A percentile compares a stretch with the other conserved stretches of the same genome.
Evolutionary conservation across 2,113 vertebrate genomes (phyloP).

Genomic region (Aegotheles bennettii): DNA sequence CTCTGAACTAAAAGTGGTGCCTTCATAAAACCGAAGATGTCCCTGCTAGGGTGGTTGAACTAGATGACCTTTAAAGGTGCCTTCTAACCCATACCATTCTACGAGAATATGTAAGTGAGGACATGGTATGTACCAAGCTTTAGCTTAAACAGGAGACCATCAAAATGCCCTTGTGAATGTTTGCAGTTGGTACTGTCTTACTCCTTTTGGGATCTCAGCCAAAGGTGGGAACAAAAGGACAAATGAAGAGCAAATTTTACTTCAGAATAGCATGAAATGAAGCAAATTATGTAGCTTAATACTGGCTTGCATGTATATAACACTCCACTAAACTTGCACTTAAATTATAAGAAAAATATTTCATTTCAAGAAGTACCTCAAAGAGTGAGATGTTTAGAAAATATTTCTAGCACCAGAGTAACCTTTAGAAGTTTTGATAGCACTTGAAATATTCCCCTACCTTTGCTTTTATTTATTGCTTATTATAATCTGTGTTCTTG

Average conservation of each 20-base stretch:
- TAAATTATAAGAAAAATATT: neutral
- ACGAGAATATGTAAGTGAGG: neutral
- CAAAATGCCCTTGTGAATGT: neutral
- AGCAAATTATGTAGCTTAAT: neutral
- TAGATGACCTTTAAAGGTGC: neutral
- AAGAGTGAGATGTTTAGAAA: slow-evolving; percentile 33
- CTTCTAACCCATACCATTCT: neutral
- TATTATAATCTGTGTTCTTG: slow-evolving; percentile 66
- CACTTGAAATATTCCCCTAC: slow-evolving; percentile 56
- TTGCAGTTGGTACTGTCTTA: neutral
- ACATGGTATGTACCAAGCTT: neutral
- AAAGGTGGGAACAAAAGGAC: neutral
- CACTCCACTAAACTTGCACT: neutral
- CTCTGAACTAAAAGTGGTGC: neutral
- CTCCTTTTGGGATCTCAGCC: neutral
- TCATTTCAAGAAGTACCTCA: neutral
- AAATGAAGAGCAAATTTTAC: neutral
- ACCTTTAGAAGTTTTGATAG: slow-evolving; percentile 58
- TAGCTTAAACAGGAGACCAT: neutral
- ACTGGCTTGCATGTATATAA: neutral
- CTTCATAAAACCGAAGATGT: neutral
- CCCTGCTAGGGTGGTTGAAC: neutral
- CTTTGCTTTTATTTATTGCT: slow-evolving; percentile 66
- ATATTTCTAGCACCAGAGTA: slow-evolving; percentile 43
- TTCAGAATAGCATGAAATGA: neutral